phyloP scores from a whole-genome alignment of 2,888 invertebrate species.

The Galerucella calmariensis region DNA sequence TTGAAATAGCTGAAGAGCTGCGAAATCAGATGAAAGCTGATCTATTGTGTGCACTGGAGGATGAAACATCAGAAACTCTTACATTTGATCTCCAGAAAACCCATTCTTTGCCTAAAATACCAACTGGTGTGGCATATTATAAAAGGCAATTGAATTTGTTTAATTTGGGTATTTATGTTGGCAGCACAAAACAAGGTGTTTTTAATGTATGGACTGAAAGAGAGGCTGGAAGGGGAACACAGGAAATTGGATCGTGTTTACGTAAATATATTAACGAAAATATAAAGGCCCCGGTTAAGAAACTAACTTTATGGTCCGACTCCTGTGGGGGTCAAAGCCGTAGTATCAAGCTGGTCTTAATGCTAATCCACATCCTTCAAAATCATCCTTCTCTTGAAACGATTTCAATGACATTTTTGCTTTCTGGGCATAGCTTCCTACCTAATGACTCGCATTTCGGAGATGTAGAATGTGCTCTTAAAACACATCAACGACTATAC shows the following conservation, averaged over 20 bases:
- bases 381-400: constrained; percentile 24
- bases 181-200: constrained; percentile 39
- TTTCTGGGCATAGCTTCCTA: constrained; percentile 48
- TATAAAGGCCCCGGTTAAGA: constrained; percentile 20
- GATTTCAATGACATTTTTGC: constrained; percentile 44
- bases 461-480: constrained; percentile 45
- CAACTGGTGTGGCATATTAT: constrained; percentile 48
- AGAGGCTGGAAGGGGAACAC: constrained; percentile 32
- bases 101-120: constrained; percentile 43
- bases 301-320: constrained; percentile 29
- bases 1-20: constrained; percentile 25
- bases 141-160: constrained; percentile 48
- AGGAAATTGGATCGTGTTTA: constrained; percentile 28
- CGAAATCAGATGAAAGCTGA: constrained; percentile 26
- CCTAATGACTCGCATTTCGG: constrained; percentile 34
- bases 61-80: constrained; percentile 20
- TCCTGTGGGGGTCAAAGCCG: constrained; percentile 44
- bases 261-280: constrained; percentile 26
- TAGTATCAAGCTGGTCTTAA: constrained; percentile 46
- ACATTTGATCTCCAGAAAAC: constrained; percentile 46
- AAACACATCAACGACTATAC: constrained; percentile 44
- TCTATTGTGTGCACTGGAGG: constrained; percentile 16
- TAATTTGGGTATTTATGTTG: constrained; percentile 48
- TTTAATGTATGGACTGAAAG: constrained; percentile 41
- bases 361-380: constrained; percentile 36